phyloP scores from a whole-genome alignment of 1,140 invertebrate species.

The Brevipalpus yothersi region DNA sequence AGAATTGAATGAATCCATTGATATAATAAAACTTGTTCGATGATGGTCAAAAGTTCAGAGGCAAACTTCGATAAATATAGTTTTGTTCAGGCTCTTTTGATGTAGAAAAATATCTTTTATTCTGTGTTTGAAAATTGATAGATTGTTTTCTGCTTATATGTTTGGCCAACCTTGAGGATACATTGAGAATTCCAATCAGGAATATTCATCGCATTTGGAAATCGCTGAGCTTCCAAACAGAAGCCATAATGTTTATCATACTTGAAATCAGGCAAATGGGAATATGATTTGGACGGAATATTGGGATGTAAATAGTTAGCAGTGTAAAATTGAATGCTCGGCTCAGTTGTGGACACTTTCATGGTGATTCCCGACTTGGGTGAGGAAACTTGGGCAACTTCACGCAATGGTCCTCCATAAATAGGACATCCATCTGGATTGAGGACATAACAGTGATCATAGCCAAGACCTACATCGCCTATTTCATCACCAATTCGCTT shows the following conservation, averaged over 20 bases:
- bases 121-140: conserved; percentile 1
- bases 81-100: too few relatives aligned
- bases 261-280: background rate
- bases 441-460: conserved; percentile 7
- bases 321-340: conserved; percentile 74
- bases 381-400: conserved; percentile 32
- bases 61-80: too few relatives aligned
- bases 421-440: background rate
- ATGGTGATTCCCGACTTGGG: conserved; percentile 38
- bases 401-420: background rate
- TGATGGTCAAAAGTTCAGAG: too few relatives aligned
- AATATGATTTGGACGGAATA: conserved; percentile 24
- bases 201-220: conserved; percentile 67
- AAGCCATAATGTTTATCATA: conserved; percentile 38
- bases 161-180: conserved; percentile 44
- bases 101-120: too few relatives aligned
- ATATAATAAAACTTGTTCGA: too few relatives aligned
- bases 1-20: too few relatives aligned
- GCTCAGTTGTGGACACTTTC: conserved; percentile 55
- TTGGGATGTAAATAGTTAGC: conserved; percentile 34
- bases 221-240: conserved; percentile 75
- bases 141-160: conserved; percentile 56
- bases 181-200: conserved; percentile 2
- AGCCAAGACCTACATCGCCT: background rate
- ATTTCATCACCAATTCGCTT: conserved; percentile 1